phyloP scores from a whole-genome alignment of 1,140 invertebrate species.

The Nasonia longicornis region DNA sequence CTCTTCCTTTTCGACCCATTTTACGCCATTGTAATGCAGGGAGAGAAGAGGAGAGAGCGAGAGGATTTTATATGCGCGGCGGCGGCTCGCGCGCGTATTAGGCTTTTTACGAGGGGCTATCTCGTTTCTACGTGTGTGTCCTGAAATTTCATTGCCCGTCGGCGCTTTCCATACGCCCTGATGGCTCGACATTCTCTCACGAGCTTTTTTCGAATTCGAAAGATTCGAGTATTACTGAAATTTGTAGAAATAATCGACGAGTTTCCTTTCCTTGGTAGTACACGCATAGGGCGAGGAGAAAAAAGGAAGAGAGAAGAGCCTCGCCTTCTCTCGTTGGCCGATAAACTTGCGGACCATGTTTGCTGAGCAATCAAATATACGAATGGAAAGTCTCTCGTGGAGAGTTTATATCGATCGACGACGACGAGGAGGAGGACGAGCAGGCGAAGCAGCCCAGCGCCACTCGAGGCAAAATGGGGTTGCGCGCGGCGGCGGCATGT shows the following conservation, averaged over 20 bases:
- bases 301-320: not conserved
- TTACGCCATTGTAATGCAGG: conserved; percentile 24
- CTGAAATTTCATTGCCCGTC: conserved; percentile 13
- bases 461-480: conserved; percentile 58
- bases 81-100: conserved; percentile 7
- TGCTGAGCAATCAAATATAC: conserved; percentile 69
- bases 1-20: conserved; percentile 24
- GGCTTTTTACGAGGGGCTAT: conserved; percentile 30
- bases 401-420: conserved; percentile 35
- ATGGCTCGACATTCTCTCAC: not conserved
- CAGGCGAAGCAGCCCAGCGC: conserved; percentile 48
- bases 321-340: conserved; percentile 24
- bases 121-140: conserved; percentile 29
- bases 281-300: not conserved
- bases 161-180: not conserved
- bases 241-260: not conserved
- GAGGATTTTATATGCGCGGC: conserved; percentile 26
- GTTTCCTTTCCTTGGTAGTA: not conserved
- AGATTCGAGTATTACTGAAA: not conserved
- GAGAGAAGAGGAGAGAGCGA: not conserved
- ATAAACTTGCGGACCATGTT: conserved; percentile 67
- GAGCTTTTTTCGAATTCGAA: not conserved
- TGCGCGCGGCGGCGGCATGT: conserved; percentile 55
- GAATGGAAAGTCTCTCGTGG: conserved; percentile 67
- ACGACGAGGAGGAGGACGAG: conserved; percentile 27